Conservation (phyloP, 1,140 invertebrate species). For the Neodiprion lecontei region DNA sequence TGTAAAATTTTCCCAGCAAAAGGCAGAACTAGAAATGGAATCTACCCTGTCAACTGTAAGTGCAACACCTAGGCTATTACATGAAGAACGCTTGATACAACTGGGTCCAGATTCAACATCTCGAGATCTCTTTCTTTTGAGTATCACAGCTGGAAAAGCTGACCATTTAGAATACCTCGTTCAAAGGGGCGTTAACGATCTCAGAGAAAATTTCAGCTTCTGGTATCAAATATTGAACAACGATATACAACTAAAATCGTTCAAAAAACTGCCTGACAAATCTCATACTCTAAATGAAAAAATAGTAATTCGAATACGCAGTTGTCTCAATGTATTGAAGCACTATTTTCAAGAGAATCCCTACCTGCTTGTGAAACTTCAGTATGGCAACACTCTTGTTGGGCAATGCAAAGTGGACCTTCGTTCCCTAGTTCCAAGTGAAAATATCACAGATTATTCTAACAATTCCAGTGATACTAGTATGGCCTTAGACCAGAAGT, state of each 20-base stretch:
- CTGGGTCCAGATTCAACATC: slow-evolving; percentile 47
- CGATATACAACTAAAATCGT: slow-evolving; percentile 45
- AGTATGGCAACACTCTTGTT: slow-evolving; percentile 40
- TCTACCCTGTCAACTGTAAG: neutral
- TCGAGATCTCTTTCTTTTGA: slow-evolving; percentile 48
- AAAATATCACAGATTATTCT: slow-evolving; percentile 41
- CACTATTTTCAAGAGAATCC: slow-evolving; percentile 49
- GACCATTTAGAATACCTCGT: slow-evolving; percentile 44
- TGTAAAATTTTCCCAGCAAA: neutral
- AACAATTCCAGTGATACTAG: slow-evolving; percentile 34
- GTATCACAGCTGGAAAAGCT: slow-evolving; percentile 41
- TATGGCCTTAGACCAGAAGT: slow-evolving; percentile 44
- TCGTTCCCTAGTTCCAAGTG: slow-evolving; percentile 40
- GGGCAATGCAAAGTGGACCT: slow-evolving; percentile 49
- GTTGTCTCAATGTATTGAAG: slow-evolving; percentile 44
- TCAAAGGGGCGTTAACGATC: slow-evolving; percentile 25
- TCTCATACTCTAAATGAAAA: slow-evolving; percentile 48
- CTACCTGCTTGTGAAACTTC: slow-evolving; percentile 47
- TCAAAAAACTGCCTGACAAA: slow-evolving; percentile 37
- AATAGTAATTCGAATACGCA: slow-evolving; percentile 51
- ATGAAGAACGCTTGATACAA: slow-evolving; percentile 54
- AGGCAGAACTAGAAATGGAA: neutral
- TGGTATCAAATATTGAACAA: slow-evolving; percentile 51
- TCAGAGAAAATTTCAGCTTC: slow-evolving; percentile 38
- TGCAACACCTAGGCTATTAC: slow-evolving; percentile 39